Evolutionary conservation across 64 coral and sea anemone species (phyloP), one percentile per base, ranked within the genome.

Genomic region (Montipora foliosa): DNA sequence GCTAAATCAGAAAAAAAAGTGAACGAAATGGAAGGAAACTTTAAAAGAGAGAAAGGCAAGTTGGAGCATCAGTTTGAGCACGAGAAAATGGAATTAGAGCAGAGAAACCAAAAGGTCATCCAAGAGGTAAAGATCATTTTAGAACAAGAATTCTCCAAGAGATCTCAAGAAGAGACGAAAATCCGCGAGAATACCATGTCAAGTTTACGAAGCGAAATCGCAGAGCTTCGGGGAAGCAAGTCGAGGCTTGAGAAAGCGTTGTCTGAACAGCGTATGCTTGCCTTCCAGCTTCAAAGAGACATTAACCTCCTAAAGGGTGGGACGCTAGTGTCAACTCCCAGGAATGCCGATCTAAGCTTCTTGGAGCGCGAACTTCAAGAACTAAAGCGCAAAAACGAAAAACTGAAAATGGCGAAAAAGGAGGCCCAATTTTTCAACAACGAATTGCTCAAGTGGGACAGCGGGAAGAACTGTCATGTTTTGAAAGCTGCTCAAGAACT

Each of bases 351-450:
- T 50, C 66, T 16, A 49, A 72, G 82, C 21, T 45, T 86, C 66
- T 64, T 86, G 16, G 82, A 86, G 8, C 82, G 62, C 45, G 82
- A 86, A 22, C 82, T 86, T 67, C 82, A 86, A 86, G 82, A 86
- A 50, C 16, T 86, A 52, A 69, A 64, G 12, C 66, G 20, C 46
- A 73, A 86, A 72, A 86, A 86, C n/a, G 82, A 86, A 71, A 86
- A 86, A 64, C 9, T 86, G 7, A 86, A 71, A 72, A 86, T 86
- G 15, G 82, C 82, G 0, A 86, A 66, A 71, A 86, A 86, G 17
- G 82, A 86, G 17, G 82, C 82, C 3, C 82, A 86, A 66, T 86
- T 71, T 47, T 86, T 70, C 47, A 86, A 86, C 46, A 86, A 67
- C 11, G 82, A 86, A 4, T 29, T 86, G 5, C 37, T 72, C 62